Conservation (phyloP, 2,797 vertebrate genomes). For the Balearica regulorum region DNA sequence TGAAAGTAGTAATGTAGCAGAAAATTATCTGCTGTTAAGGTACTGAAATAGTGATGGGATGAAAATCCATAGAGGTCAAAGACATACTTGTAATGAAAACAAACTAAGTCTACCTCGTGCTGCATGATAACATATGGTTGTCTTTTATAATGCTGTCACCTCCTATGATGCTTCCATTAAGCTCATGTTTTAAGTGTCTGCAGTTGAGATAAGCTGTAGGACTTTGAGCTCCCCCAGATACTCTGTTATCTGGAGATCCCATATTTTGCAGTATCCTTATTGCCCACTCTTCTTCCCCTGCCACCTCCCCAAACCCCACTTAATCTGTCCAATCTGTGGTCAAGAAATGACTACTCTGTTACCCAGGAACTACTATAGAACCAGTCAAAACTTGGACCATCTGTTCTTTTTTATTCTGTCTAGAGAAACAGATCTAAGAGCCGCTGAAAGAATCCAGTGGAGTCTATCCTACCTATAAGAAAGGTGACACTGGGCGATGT, state of each 20-base stretch:
- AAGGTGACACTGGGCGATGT: background rate
- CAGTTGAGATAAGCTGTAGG: background rate
- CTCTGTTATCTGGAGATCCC: background rate
- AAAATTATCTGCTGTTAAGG: constrained; percentile 13
- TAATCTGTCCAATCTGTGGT: background rate
- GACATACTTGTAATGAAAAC: background rate
- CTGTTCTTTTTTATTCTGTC: background rate
- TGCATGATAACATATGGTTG: background rate
- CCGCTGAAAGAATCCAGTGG: background rate
- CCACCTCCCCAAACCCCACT: no score
- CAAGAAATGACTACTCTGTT: background rate
- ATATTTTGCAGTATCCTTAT: background rate
- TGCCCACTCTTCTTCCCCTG: background rate
- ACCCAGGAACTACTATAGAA: background rate
- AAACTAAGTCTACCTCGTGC: background rate
- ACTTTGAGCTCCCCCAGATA: background rate
- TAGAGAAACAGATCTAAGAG: background rate
- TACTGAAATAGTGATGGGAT: background rate
- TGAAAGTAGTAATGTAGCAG: constrained; percentile 4
- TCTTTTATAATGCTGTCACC: background rate
- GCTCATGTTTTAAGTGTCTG: background rate
- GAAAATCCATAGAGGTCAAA: background rate
- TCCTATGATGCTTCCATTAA: background rate
- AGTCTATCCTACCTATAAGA: background rate
- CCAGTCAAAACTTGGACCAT: background rate